Base-by-base conservation (phyloP, 2,113 vertebrate genomes). In the Arenaria interpres region DNA sequence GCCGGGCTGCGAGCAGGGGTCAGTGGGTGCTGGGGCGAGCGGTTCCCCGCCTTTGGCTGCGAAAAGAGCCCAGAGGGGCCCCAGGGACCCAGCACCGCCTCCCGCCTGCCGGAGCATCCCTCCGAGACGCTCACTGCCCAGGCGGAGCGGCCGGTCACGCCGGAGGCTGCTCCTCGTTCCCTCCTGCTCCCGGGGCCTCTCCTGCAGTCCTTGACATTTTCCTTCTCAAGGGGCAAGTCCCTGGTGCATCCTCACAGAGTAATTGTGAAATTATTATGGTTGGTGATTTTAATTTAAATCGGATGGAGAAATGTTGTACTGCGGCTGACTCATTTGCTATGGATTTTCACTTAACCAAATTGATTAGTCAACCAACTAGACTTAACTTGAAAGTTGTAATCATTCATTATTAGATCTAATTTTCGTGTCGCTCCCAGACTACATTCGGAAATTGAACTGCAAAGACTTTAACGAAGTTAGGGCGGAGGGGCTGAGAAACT, bases 291-390 rank as follows among this genome's bases (percentile, higher is more conserved):
- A 98, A 98, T 98, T 98, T 98, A 98, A 98, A 98, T 98, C 98
- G 98, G 98, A 98, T 98, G 98, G 98, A 98, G 98, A 97, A 98
- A 98, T 82, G 98, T 98, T 98, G 98, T 98, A 97, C 97, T 95
- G 97, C 91, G 84, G 98, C 98, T 97, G 98, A 98, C 98, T 98
- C 98, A 98, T 98, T 98, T 98, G 98, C 98, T 98, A 98, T 98
- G 98, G 98, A 98, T 98, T 98, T 98, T 98, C 98, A 98, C 98
- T 98, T 98, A 98, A 98, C 98, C 98, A 98, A 98, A 98, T 98
- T 98, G 98, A 98, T 98, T 98, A 98, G 98, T 98, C 98, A 98
- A 98, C 98, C 98, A 98, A 98, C 98, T 97, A 98, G 98, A 98
- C 97, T 98, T 98, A 98, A 98, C 98, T 98, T 97, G 98, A 98